These are phyloP conservation scores for Acipenser oxyrinchus DNA, from an alignment of 2,797 vertebrate genomes.

Conservation along the genomic window DNA sequence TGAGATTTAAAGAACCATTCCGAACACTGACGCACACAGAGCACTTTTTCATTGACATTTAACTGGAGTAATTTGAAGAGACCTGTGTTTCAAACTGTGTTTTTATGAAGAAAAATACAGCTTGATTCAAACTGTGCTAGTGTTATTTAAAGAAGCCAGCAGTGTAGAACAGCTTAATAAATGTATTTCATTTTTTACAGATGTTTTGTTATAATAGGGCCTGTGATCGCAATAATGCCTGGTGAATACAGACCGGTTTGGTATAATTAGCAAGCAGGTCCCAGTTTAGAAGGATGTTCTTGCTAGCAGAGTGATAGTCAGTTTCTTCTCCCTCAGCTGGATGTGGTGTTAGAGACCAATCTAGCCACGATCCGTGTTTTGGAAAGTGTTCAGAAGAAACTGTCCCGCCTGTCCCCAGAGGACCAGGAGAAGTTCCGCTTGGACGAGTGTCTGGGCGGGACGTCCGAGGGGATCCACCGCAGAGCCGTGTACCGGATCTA, in stretches of 20 bases:
- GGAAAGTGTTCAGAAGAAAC: conserved; percentile 94
- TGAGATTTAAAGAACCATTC: too few species aligned
- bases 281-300: not conserved
- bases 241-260: too few species aligned
- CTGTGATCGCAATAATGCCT: too few species aligned
- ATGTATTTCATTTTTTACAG: too few species aligned
- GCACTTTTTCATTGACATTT: too few species aligned
- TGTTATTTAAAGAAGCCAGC: not conserved
- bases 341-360: conserved; percentile 96
- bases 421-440: conserved; percentile 93
- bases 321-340: conserved; percentile 62
- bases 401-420: conserved; percentile 83
- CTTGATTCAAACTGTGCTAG: too few species aligned
- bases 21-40: too few species aligned
- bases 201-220: too few species aligned
- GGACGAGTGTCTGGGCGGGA: conserved; percentile 91
- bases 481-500: conserved; percentile 94
- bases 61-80: too few species aligned
- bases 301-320: not conserved
- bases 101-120: too few species aligned
- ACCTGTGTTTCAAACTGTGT: too few species aligned
- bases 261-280: too few species aligned
- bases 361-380: conserved; percentile 91
- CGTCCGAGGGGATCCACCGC: conserved; percentile 94
- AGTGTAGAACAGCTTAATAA: not conserved